phyloP scores from a whole-genome alignment of 1,140 invertebrate genomes.

The Hetaerina americana region DNA sequence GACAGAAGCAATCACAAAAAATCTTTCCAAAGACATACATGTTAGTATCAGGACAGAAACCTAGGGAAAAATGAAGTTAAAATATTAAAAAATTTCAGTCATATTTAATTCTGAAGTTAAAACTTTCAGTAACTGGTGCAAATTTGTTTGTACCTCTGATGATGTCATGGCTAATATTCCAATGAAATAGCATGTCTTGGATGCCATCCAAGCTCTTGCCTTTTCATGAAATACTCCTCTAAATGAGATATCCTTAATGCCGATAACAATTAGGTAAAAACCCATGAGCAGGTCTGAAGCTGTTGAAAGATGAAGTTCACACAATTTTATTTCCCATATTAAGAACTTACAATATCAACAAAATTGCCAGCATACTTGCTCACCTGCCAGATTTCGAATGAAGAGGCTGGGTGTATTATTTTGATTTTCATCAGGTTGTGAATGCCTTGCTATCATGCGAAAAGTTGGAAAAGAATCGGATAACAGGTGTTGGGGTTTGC shows the following conservation, averaged over 20 bases:
- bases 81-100: background rate
- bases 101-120: background rate
- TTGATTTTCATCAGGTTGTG: constrained; percentile 42
- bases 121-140: constrained; percentile 2
- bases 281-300: constrained; percentile 70
- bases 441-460: constrained; percentile 22
- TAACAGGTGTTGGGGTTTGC: background rate
- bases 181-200: constrained; percentile 46
- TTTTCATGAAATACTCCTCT: constrained; percentile 46
- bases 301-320: constrained; percentile 19
- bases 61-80: constrained; percentile 23
- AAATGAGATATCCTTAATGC: constrained; percentile 47
- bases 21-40: constrained; percentile 63
- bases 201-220: constrained; percentile 52
- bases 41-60: constrained; percentile 59
- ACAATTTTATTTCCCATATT: background rate
- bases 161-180: constrained; percentile 54
- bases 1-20: constrained; percentile 53
- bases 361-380: constrained; percentile 11
- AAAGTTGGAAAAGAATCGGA: background rate
- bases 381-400: constrained; percentile 57
- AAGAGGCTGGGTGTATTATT: constrained; percentile 39
- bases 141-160: constrained; percentile 38
- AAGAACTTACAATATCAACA: background rate
- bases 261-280: constrained; percentile 58